These are phyloP conservation scores for Apotomis capreana DNA, from an alignment of 2,888 invertebrate genomes.

Conservation along the genomic window DNA sequence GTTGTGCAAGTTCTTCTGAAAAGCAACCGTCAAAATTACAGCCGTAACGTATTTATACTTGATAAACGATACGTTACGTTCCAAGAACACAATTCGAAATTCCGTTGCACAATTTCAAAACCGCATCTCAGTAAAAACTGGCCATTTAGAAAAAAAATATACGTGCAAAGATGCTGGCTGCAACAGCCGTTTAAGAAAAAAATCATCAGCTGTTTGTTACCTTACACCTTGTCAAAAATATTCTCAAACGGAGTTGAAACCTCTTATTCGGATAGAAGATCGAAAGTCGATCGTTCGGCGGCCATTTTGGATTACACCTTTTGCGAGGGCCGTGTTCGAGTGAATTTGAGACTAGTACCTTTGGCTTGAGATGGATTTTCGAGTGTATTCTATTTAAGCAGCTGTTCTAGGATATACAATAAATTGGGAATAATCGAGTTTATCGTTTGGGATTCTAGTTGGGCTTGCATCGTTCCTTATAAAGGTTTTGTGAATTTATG, in stretches of 20 bases:
- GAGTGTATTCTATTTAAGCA: neutral
- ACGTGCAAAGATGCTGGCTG: slow-evolving; percentile 36
- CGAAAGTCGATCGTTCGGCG: neutral
- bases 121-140: slow-evolving; percentile 32
- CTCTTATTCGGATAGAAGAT: slow-evolving; percentile 18
- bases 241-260: slow-evolving; percentile 22
- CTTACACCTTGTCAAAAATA: slow-evolving; percentile 29
- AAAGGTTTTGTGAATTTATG: slow-evolving; percentile 22
- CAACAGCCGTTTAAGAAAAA: slow-evolving; percentile 30
- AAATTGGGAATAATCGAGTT: slow-evolving; percentile 23
- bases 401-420: slow-evolving; percentile 26
- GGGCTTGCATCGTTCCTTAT: slow-evolving; percentile 17
- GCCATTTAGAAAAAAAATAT: slow-evolving; percentile 29
- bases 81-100: slow-evolving; percentile 22
- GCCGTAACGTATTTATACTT: slow-evolving; percentile 10
- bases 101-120: slow-evolving; percentile 40
- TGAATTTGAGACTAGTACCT: slow-evolving; percentile 11
- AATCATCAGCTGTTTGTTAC: slow-evolving; percentile 40
- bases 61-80: slow-evolving; percentile 30
- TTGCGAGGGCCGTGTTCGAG: neutral
- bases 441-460: slow-evolving; percentile 28
- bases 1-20: slow-evolving; percentile 3
- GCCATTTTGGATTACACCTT: slow-evolving; percentile 27
- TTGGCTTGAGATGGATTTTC: neutral
- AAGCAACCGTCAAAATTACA: slow-evolving; percentile 7